A percentile compares a stretch with the other conserved stretches of the same genome.
These are phyloP conservation scores for Agrotis segetum DNA, from an alignment of 2,888 invertebrate genomes.

Conservation along the genomic window DNA sequence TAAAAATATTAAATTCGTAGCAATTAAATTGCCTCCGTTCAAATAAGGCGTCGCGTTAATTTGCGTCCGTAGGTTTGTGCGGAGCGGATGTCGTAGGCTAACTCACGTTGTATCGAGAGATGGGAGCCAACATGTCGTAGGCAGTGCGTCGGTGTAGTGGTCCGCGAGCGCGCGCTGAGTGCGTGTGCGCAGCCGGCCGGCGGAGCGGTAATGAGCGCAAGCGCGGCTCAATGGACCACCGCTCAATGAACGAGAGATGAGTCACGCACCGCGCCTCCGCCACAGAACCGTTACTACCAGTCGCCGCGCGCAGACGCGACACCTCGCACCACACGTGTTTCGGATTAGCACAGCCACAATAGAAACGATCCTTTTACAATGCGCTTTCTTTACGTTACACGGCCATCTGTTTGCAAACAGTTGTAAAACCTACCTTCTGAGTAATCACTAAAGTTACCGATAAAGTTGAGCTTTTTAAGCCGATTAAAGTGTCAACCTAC, in stretches of 20 bases:
- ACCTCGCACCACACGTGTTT: slow-evolving; percentile 76
- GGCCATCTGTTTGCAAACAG: slow-evolving; percentile 73
- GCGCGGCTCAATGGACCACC: slow-evolving; percentile 88
- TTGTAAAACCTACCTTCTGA: slow-evolving; percentile 53
- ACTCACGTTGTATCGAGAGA: slow-evolving; percentile 87
- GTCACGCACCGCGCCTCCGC: slow-evolving; percentile 88
- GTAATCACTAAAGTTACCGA: slow-evolving; percentile 33
- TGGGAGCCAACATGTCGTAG: slow-evolving; percentile 84
- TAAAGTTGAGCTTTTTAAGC: slow-evolving; percentile 24
- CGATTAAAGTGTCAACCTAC: slow-evolving; percentile 31
- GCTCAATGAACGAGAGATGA: slow-evolving; percentile 86
- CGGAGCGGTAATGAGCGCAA: slow-evolving; percentile 89
- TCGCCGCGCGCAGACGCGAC: slow-evolving; percentile 79
- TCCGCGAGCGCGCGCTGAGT: slow-evolving; percentile 85
- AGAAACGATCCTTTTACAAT: slow-evolving; percentile 58
- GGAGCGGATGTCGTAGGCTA: slow-evolving; percentile 86
- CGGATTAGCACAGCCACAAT: slow-evolving; percentile 73
- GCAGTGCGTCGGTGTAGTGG: slow-evolving; percentile 83
- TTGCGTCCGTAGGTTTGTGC: slow-evolving; percentile 69
- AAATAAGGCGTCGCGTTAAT: slow-evolving; percentile 69
- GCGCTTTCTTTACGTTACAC: slow-evolving; percentile 47
- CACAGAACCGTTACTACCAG: slow-evolving; percentile 84
- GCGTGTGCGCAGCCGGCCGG: slow-evolving; percentile 90
- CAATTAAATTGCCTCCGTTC: slow-evolving; percentile 53
- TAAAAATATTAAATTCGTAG: slow-evolving; percentile 62